phyloP scores from a whole-genome alignment of 2,113 vertebrate genomes.

The Dicrurus megarhynchus region DNA sequence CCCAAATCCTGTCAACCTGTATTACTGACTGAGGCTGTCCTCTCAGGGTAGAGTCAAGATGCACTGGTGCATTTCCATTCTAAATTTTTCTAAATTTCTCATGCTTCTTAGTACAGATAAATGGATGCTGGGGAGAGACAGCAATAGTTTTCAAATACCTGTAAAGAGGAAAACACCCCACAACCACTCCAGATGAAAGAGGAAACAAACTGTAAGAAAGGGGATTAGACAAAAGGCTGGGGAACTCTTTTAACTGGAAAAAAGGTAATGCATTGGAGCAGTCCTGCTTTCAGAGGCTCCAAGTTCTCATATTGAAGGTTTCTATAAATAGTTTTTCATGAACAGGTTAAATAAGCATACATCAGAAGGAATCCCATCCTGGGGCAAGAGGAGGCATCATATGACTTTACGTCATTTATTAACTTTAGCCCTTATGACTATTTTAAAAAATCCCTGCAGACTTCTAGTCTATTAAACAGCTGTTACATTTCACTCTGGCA shows the following conservation, averaged over 20 bases:
- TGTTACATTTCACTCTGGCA: background rate
- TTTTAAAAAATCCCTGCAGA: background rate
- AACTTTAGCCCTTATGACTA: background rate
- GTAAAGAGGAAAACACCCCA: background rate
- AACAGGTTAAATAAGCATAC: background rate
- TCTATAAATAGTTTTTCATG: background rate
- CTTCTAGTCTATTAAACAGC: background rate
- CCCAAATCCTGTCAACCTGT: background rate
- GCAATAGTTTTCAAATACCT: background rate
- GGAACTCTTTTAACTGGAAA: background rate
- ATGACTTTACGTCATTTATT: background rate
- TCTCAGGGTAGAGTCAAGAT: background rate
- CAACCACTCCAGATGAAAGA: background rate
- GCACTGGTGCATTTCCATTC: background rate
- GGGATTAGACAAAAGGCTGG: background rate
- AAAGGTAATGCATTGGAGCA: background rate
- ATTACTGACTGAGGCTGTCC: background rate
- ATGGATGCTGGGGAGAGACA: fast-evolving
- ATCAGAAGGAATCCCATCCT: background rate
- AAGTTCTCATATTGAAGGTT: background rate
- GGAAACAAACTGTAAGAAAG: background rate
- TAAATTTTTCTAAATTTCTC: background rate
- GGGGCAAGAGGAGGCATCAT: background rate
- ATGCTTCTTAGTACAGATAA: background rate
- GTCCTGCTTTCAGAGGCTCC: background rate